phyloP scores from a whole-genome alignment of 2,888 invertebrate genomes.

The Palloptera scutellata region DNA sequence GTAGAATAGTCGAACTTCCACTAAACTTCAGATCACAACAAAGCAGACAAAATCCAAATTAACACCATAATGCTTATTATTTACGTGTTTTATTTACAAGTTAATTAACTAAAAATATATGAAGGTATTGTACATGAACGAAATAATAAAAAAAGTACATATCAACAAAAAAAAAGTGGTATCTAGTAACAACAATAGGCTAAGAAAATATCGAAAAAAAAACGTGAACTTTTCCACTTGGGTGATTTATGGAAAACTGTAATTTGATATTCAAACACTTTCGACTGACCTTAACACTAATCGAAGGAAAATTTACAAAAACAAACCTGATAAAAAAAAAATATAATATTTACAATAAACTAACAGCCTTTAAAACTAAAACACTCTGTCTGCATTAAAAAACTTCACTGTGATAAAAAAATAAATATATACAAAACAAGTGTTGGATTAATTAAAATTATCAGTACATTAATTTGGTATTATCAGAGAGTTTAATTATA shows the following conservation, averaged over 20 bases:
- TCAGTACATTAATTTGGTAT: too few species aligned
- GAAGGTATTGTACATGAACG: not conserved
- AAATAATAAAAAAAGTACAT: not conserved
- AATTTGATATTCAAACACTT: slow-evolving; percentile 19
- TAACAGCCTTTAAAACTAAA: not conserved
- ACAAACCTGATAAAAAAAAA: not conserved
- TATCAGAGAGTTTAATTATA: too few species aligned
- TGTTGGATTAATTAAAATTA: too few species aligned
- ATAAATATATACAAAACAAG: not conserved
- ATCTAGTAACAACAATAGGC: not conserved
- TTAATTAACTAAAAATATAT: slow-evolving; percentile 15
- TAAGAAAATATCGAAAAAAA: slow-evolving; percentile 13
- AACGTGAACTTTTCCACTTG: slow-evolving; percentile 25
- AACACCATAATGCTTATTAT: slow-evolving; percentile 27
- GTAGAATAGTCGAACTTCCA: not conserved
- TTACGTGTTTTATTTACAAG: slow-evolving; percentile 33
- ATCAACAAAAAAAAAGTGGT: not conserved
- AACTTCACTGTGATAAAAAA: not conserved
- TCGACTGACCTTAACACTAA: slow-evolving; percentile 34
- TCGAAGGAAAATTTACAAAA: slow-evolving; percentile 32
- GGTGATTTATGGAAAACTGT: slow-evolving; percentile 20
- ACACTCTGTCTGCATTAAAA: not conserved
- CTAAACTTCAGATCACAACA: not conserved
- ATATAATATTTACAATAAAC: not conserved
- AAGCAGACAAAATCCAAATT: slow-evolving; percentile 16